A percentile compares a stretch with the other conserved stretches of the same genome.
phyloP scores from a whole-genome alignment of 2,888 invertebrate species.

The Miltochrista miniata region DNA sequence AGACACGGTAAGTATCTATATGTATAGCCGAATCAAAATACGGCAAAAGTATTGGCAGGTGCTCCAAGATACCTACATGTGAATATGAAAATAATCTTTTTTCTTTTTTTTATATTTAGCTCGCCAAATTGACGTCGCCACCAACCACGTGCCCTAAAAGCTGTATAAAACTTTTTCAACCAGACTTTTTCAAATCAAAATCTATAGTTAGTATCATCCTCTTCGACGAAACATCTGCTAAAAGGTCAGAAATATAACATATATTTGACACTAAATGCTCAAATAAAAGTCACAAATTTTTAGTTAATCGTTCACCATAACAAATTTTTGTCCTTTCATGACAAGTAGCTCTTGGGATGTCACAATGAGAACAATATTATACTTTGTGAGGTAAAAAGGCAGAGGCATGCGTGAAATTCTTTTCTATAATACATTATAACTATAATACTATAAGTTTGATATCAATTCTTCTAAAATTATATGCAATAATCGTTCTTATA shows the following conservation, averaged over 20 bases:
- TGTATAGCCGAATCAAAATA: too few relatives aligned
- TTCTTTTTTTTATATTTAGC: background rate
- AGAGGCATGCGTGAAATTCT: slow-evolving; percentile 75
- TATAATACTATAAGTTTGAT: slow-evolving; percentile 65
- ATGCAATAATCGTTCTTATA: slow-evolving; percentile 26
- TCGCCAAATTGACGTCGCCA: too few relatives aligned
- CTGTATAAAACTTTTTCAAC: background rate
- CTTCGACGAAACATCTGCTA: slow-evolving; percentile 35
- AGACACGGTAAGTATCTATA: too few relatives aligned
- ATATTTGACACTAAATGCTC: slow-evolving; percentile 41
- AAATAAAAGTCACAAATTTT: slow-evolving; percentile 48
- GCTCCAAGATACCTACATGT: too few relatives aligned
- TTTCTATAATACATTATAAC: slow-evolving; percentile 61
- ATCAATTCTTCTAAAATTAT: slow-evolving; percentile 43
- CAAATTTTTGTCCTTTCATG: slow-evolving; percentile 62
- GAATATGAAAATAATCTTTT: too few relatives aligned
- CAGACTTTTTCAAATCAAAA: slow-evolving; percentile 19
- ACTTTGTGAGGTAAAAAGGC: slow-evolving; percentile 52
- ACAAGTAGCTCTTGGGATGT: slow-evolving; percentile 60
- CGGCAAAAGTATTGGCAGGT: too few relatives aligned
- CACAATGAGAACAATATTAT: slow-evolving; percentile 56
- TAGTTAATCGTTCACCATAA: slow-evolving; percentile 66
- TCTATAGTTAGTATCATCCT: slow-evolving; percentile 15
- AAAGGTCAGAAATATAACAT: slow-evolving; percentile 29
- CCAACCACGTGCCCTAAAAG: background rate